A percentile compares a stretch with the other conserved stretches of the same genome.
These are phyloP conservation scores for Abramis brama DNA, from an alignment of 2,113 vertebrate species.

Conservation along the genomic window DNA sequence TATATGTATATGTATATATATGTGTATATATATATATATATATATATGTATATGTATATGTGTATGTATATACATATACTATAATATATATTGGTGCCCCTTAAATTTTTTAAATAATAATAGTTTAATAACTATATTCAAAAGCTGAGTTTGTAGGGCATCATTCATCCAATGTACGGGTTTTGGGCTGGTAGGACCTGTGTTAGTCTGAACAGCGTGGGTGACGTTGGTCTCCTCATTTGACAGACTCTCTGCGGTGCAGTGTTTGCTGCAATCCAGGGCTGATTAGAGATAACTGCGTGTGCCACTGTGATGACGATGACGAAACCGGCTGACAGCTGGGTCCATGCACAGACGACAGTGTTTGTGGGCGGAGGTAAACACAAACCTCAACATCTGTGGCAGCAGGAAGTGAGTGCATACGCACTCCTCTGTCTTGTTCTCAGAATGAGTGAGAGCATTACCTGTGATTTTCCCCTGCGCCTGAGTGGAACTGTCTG, in stretches of 20 bases:
- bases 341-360: constrained; percentile 38
- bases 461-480: constrained; percentile 72
- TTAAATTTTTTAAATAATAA: no score
- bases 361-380: constrained; percentile 53
- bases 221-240: not conserved
- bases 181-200: not conserved
- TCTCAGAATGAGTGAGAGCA: constrained; percentile 82
- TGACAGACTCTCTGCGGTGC: not conserved
- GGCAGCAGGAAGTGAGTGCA: constrained; percentile 68
- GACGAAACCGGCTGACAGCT: constrained; percentile 48
- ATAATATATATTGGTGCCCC: no score
- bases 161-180: not conserved
- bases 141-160: not conserved
- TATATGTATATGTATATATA: no score
- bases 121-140: no score
- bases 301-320: constrained; percentile 46
- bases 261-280: not conserved
- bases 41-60: no score
- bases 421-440: constrained; percentile 60
- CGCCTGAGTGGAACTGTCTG: constrained; percentile 7
- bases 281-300: not conserved
- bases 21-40: no score
- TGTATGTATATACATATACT: no score
- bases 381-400: constrained; percentile 61
- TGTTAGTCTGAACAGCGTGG: not conserved